Conservation (phyloP, 2,797 vertebrate species). For the Moxostoma hubbsi region DNA sequence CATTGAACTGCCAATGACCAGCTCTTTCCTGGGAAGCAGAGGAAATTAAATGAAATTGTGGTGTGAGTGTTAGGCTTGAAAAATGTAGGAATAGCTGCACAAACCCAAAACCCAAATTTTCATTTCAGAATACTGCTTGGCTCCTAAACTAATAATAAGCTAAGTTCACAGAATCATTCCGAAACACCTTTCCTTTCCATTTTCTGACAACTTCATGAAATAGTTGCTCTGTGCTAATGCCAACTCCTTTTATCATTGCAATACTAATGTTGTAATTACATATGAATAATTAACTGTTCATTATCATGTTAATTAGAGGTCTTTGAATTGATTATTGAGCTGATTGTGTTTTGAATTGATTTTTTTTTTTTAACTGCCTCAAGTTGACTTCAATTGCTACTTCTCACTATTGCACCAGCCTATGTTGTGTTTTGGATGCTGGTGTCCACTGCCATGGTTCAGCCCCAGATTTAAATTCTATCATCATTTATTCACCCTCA, state of each 20-base stretch:
- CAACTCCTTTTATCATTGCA: conserved; percentile 10
- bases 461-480: too few species aligned
- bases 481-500: too few species aligned
- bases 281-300: neutral
- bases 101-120: conserved; percentile 9
- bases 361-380: too few species aligned
- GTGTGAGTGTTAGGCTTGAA: conserved; percentile 58
- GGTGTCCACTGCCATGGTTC: too few species aligned
- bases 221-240: neutral
- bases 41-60: conserved; percentile 62
- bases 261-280: neutral
- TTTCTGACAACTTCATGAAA: conserved; percentile 23
- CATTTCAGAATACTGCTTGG: conserved; percentile 41
- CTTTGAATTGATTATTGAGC: neutral
- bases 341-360: neutral
- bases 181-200: neutral
- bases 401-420: too few species aligned
- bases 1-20: conserved; percentile 63
- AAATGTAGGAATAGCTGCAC: conserved; percentile 49
- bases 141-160: conserved; percentile 23
- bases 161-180: conserved; percentile 21
- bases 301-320: neutral
- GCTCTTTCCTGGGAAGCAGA: conserved; percentile 61
- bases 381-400: too few species aligned
- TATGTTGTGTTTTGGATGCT: too few species aligned